A percentile compares a stretch with the other conserved stretches of the same genome.
These are phyloP conservation scores for Peromyscus leucopus DNA, from an alignment of 2,113 vertebrate genomes.

Conservation along the genomic window DNA sequence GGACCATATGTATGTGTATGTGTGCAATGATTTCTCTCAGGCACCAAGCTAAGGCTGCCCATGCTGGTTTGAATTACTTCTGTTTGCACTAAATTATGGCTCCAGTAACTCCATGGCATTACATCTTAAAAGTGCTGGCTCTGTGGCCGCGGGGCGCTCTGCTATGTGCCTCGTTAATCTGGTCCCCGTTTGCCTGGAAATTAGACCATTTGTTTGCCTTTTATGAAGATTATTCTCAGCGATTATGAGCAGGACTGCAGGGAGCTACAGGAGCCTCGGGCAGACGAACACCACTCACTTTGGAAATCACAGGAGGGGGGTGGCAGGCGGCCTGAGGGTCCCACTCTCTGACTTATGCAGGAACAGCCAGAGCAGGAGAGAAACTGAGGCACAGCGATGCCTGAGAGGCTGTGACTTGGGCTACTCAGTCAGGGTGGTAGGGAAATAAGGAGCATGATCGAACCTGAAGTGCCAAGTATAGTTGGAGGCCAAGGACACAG, in stretches of 20 bases:
- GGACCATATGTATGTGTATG: neutral
- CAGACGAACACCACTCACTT: neutral
- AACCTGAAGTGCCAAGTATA: neutral
- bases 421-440: neutral
- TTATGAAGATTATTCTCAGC: slow-evolving; percentile 23
- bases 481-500: too few relatives aligned
- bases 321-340: rapidly evolving
- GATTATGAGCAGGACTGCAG: neutral
- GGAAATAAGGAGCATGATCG: neutral
- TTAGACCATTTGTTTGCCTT: neutral
- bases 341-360: neutral
- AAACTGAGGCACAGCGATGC: neutral
- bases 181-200: neutral
- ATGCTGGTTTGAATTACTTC: neutral
- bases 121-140: neutral
- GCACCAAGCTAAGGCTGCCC: neutral
- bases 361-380: neutral
- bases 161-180: neutral
- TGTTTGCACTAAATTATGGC: neutral
- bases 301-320: neutral
- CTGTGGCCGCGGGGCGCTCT: neutral
- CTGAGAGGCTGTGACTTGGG: neutral
- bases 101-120: rapidly evolving
- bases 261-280: neutral
- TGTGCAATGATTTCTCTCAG: neutral